Evolutionary conservation across 1,140 invertebrate genomes (phyloP).

Genomic region (Hycleus phaleratus): DNA sequence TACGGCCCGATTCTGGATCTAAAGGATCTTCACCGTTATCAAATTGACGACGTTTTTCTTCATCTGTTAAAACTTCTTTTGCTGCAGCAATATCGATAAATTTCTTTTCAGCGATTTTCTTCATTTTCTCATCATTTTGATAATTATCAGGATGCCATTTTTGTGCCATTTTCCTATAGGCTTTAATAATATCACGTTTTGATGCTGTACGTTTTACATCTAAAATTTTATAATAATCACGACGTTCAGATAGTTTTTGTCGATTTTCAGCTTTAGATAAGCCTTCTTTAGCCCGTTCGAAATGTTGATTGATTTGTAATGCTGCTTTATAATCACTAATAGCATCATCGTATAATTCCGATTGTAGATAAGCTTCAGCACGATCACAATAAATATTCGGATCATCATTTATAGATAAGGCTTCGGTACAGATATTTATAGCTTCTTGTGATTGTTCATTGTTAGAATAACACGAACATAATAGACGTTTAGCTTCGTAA

Average conservation of each 20-base stretch:
- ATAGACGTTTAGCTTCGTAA: constrained; percentile 62
- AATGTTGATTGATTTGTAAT: constrained; percentile 72
- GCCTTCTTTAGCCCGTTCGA: constrained; percentile 81
- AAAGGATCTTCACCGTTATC: constrained; percentile 95
- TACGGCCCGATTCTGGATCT: constrained; percentile 75
- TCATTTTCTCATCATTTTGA: constrained; percentile 73
- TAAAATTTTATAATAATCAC: constrained; percentile 99
- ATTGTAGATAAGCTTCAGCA: constrained; percentile 83
- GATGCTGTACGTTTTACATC: constrained; percentile 71
- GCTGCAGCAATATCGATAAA: constrained; percentile 99
- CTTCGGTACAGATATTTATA: constrained; percentile 70
- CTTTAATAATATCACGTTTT: constrained; percentile 92
- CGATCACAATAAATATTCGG: constrained; percentile 78
- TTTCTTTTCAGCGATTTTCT: constrained; percentile 93
- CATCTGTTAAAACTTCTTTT: constrained; percentile 81
- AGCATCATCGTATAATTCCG: constrained; percentile 91
- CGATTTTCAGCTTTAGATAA: constrained; percentile 83
- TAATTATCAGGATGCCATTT: constrained; percentile 99
- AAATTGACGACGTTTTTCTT: constrained; percentile 87
- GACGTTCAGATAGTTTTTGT: constrained; percentile 85
- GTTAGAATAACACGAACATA: constrained; percentile 69
- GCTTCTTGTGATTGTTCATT: constrained; percentile 58
- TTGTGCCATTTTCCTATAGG: constrained; percentile 93
- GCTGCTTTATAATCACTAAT: constrained; percentile 80
- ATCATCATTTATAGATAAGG: constrained; percentile 71